Percentiles rank a stretch among this genome's conserved stretches.
Evolutionary conservation across 2,888 invertebrate species (phyloP).

Genomic region (Callyntrura guangdongensis): DNA sequence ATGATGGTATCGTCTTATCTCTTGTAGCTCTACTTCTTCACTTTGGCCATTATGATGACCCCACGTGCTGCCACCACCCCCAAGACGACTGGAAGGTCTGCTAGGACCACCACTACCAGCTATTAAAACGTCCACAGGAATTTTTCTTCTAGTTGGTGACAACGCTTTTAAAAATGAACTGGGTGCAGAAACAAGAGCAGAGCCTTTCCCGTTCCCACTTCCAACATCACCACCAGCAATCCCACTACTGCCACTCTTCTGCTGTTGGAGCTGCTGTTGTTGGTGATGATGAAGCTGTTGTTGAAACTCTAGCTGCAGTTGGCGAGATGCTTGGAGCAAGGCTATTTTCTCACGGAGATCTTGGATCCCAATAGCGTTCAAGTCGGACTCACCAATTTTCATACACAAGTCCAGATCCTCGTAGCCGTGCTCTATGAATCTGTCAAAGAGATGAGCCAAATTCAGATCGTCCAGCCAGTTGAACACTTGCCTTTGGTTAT

Average conservation of each 20-base stretch:
- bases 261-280: conserved; percentile 40
- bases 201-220: conserved; percentile 12
- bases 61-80: conserved; percentile 66
- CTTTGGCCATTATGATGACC: conserved; percentile 61
- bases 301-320: conserved; percentile 79
- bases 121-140: conserved; percentile 63
- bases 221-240: conserved; percentile 38
- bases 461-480: conserved; percentile 82
- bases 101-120: conserved; percentile 48
- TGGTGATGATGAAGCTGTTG: conserved; percentile 61
- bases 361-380: conserved; percentile 81
- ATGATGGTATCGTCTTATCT: conserved; percentile 74
- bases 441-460: conserved; percentile 82
- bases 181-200: background rate
- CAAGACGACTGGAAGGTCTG: conserved; percentile 63
- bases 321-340: conserved; percentile 82
- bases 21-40: conserved; percentile 75
- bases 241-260: conserved; percentile 39
- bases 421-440: conserved; percentile 82
- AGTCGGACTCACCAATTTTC: conserved; percentile 83
- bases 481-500: conserved; percentile 79
- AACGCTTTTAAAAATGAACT: conserved; percentile 73
- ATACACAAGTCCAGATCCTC: conserved; percentile 81
- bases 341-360: conserved; percentile 83
- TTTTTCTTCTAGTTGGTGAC: conserved; percentile 72